Evolutionary conservation across 1,140 invertebrate species (phyloP), one percentile per base, ranked within the genome.

Genomic region (Hylaeus anthracinus): DNA sequence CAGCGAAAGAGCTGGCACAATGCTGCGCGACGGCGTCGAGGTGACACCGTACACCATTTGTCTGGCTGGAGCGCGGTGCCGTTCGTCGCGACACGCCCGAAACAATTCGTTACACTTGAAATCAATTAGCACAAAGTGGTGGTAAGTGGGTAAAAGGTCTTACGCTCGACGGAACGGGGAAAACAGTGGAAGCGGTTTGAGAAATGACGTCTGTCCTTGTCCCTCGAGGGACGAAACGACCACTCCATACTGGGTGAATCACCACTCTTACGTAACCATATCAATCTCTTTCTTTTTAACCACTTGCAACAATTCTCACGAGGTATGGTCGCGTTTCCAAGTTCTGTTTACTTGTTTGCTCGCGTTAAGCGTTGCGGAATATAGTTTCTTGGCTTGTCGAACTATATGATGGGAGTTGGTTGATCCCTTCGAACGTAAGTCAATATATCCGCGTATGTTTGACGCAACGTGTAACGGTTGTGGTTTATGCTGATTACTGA

Each of bases 21-120:
- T 41, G 61, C 48, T 9, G 58, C 48, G 41, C 56, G 39, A 15
- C 64, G 45, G 45, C 26, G 69, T 75, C 48, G 55, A 51, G 53
- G 72, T 72, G 82, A 85, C 79, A 75, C 64, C 60, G 65, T 77
- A 70, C 79, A 69, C 74, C 85, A 87, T 87, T 87, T 87, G 83
- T 86, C 85, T 72, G 69, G 45, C 48, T 14, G 55, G 37, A 12
- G 64, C 1, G 51, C 15, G 70, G 58, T 58, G 43, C 41, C 41
- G 56, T 70, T 64, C 72, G 63, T 64, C 43, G 65, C 86, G 84
- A 73, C 74, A 37, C 73, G 75, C 41, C 70, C 72, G 70, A 85
- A 87, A 85, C 86, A 85, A 88, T 87, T 88, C 83, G 86, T 88
- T 88, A 88, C 86, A 78, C 79, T 88, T 87, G 86, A 87, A 87